Evolutionary conservation across 2,888 invertebrate genomes (phyloP).

Genomic region (Melieria picta): DNA sequence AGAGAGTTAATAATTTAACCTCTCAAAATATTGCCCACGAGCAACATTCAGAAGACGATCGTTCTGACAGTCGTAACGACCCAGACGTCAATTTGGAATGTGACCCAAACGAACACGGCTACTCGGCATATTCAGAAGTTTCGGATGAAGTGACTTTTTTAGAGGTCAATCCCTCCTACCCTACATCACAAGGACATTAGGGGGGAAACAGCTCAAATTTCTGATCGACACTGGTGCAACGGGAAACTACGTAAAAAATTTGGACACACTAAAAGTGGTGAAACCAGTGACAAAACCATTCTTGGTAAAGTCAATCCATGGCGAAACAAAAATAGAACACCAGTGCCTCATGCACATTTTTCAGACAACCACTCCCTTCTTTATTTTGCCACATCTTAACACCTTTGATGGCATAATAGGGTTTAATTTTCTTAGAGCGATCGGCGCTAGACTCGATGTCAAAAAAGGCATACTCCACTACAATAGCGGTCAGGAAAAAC

Average conservation of each 20-base stretch:
- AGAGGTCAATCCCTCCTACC: constrained; percentile 27
- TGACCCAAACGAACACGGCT: not conserved
- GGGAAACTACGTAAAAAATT: constrained; percentile 21
- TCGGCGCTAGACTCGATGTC: too few relatives aligned
- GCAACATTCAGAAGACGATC: not conserved
- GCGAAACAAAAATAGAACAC: constrained; percentile 11
- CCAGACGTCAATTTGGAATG: not conserved
- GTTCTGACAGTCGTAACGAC: not conserved
- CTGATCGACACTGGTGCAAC: constrained; percentile 8
- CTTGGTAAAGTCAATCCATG: constrained; percentile 26
- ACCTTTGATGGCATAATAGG: too few relatives aligned
- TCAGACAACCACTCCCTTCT: too few relatives aligned
- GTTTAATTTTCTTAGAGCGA: too few relatives aligned
- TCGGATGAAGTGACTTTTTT: constrained; percentile 7
- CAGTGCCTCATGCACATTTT: constrained; percentile 1
- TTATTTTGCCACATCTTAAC: too few relatives aligned
- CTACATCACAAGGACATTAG: constrained; percentile 22
- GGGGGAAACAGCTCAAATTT: constrained; percentile 9
- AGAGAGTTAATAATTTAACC: constrained; percentile 16
- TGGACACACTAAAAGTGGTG: not conserved
- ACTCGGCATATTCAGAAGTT: not conserved
- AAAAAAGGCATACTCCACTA: too few relatives aligned
- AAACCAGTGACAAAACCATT: constrained; percentile 4
- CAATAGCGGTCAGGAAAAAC: too few relatives aligned
- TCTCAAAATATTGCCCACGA: not conserved